These are phyloP conservation scores for Heloderma charlesbogerti DNA, from an alignment of 2,113 vertebrate genomes.

Conservation along the genomic window DNA sequence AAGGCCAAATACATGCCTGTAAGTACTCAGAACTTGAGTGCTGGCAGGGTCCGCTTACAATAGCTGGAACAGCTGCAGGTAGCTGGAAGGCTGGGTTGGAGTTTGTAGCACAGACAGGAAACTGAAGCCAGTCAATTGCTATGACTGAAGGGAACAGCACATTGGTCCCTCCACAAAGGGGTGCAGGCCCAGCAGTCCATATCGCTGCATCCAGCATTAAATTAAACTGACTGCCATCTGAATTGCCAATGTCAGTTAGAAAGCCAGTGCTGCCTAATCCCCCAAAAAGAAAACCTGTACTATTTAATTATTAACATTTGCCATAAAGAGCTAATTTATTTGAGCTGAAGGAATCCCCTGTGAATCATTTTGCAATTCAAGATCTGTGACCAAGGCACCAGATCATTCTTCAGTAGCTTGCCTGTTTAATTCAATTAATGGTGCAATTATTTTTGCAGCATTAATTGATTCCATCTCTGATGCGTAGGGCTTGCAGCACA, in stretches of 20 bases:
- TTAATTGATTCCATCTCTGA: not conserved
- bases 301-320: slow-evolving; percentile 19
- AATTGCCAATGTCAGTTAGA: not conserved
- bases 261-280: not conserved
- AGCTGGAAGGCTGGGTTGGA: not conserved
- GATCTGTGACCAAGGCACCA: slow-evolving; percentile 26
- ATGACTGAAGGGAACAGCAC: not conserved
- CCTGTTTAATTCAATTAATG: slow-evolving; percentile 69
- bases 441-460: not conserved
- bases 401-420: slow-evolving; percentile 59
- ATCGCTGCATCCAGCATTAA: not conserved
- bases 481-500: not conserved
- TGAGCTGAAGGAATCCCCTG: slow-evolving; percentile 44
- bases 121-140: not conserved
- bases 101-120: not conserved
- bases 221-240: not conserved
- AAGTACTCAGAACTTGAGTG: not conserved
- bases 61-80: not conserved
- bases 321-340: slow-evolving; percentile 54
- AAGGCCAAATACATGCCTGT: not conserved
- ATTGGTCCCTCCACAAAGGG: not conserved
- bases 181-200: not conserved
- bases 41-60: not conserved
- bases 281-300: not conserved
- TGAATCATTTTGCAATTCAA: slow-evolving; percentile 59